Base-by-base conservation (phyloP, 2,797 vertebrate species). In the Cirrhinus molitorella region DNA sequence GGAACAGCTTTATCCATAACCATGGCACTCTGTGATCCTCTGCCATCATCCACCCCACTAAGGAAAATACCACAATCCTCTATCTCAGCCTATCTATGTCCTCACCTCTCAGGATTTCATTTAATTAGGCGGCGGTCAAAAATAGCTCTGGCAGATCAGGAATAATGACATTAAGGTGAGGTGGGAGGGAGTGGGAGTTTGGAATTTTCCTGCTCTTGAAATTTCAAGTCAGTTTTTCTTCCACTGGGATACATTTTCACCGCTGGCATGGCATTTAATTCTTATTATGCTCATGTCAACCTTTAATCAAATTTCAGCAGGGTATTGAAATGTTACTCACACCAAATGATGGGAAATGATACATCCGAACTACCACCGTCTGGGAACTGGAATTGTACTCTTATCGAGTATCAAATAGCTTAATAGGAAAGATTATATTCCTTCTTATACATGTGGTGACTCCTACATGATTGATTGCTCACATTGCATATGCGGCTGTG, bases 51-150 rank as follows among this genome's bases (percentile, higher is more conserved):
- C 12, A 21, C 21, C 55, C 43, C 51, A 78, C 53, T 66, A 37
- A 72, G 59, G 63, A 68, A 83, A 84, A 85, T 63, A 80, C 53
- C 74, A 71, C 25, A 55, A 77, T 81, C 53, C 78, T 72, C 49
- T 34, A 55, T 80, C 80, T 74, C 63, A 68, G 53, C 25, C 68
- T 13, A 51, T 79, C 43, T 53, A 25, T 83, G 71, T 72, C 23
- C 68, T 83, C 83, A 77, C 82, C 76, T 75, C 66, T 37, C 19
- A 66, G 71, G 73, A 81, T 83, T 83, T 77, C 73, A 34, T 83
- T 85, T 85, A 89, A 89, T 89, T 88, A 89, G 72, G 71, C 53
- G 40, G 61, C 5, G 21, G 61, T 67, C 78, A 80, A 45, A 85
- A 73, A 82, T 55, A 71, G 67, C 66, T 55, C 12, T 13, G 67